A percentile compares a stretch with the other conserved stretches of the same genome.
These are phyloP conservation scores for Aphidius ervi DNA, from an alignment of 1,140 invertebrate genomes.

Conservation along the genomic window DNA sequence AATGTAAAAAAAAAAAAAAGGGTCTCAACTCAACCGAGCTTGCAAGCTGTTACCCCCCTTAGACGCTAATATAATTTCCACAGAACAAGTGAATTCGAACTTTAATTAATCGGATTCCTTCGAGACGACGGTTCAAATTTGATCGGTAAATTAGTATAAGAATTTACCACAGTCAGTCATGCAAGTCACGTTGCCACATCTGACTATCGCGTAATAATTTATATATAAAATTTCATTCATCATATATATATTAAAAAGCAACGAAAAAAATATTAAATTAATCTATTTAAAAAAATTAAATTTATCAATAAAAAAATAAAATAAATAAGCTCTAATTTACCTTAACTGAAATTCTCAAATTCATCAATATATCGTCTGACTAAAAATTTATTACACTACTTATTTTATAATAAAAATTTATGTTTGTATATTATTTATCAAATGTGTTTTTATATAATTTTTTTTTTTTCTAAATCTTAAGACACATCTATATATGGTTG, in stretches of 20 bases:
- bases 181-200: not conserved
- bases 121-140: slow-evolving; percentile 9
- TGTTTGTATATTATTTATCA: not conserved
- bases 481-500: not conserved
- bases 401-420: not conserved
- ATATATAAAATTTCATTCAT: not conserved
- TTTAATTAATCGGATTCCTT: slow-evolving; percentile 47
- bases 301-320: not conserved
- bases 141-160: slow-evolving; percentile 41
- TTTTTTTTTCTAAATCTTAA: slow-evolving; percentile 1
- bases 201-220: slow-evolving; percentile 1
- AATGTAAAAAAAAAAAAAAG: not conserved
- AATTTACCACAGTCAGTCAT: slow-evolving; percentile 22
- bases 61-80: slow-evolving; percentile 43
- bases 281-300: not conserved
- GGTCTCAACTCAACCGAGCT: slow-evolving; percentile 23
- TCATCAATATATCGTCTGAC: not conserved
- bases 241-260: not conserved
- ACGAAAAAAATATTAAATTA: not conserved
- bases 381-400: not conserved
- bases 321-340: too few relatives aligned
- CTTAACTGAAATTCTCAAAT: too few relatives aligned
- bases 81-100: slow-evolving; percentile 43
- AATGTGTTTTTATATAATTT: not conserved
- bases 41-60: slow-evolving; percentile 41